phyloP scores from a whole-genome alignment of 2,888 invertebrate species.

The Ptilodon capucinus region DNA sequence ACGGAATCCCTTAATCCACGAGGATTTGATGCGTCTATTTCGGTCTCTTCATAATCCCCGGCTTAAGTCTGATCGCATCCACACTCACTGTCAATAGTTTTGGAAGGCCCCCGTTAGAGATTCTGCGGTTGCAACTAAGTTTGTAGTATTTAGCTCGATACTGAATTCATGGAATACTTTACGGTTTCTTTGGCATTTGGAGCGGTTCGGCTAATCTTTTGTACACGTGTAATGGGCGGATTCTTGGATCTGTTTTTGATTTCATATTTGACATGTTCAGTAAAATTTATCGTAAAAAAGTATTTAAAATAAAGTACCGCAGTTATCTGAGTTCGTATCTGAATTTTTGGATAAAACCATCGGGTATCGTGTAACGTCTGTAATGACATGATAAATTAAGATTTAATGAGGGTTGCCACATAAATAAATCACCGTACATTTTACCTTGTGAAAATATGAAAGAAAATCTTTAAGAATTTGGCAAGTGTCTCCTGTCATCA shows the following conservation, averaged over 20 bases:
- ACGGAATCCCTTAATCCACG: conserved; percentile 78
- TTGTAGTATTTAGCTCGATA: conserved; percentile 68
- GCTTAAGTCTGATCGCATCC: conserved; percentile 82
- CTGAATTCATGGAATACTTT: conserved; percentile 68
- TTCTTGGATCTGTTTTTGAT: conserved; percentile 40
- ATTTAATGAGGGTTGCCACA: conserved; percentile 27
- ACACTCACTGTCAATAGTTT: conserved; percentile 83
- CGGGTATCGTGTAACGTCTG: not conserved
- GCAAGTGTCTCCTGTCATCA: conserved; percentile 28
- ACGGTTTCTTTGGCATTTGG: conserved; percentile 72
- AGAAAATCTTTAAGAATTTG: conserved; percentile 27
- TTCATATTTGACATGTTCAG: conserved; percentile 2
- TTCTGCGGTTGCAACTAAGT: conserved; percentile 72
- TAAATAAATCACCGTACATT: conserved; percentile 27
- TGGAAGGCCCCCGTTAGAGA: conserved; percentile 75
- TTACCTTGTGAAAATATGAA: conserved; percentile 22
- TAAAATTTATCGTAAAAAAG: not conserved
- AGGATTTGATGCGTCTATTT: conserved; percentile 82
- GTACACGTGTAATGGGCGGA: conserved; percentile 55
- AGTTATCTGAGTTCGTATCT: not conserved
- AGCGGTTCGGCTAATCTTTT: conserved; percentile 53
- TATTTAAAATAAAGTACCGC: not conserved
- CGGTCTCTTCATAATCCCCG: conserved; percentile 80
- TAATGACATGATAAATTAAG: conserved; percentile 23
- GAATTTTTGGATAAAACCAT: not conserved